Percentiles rank a stretch among this genome's conserved stretches.
These are phyloP conservation scores for Eupithecia pulchellata DNA, from an alignment of 2,888 invertebrate genomes.

Conservation along the genomic window DNA sequence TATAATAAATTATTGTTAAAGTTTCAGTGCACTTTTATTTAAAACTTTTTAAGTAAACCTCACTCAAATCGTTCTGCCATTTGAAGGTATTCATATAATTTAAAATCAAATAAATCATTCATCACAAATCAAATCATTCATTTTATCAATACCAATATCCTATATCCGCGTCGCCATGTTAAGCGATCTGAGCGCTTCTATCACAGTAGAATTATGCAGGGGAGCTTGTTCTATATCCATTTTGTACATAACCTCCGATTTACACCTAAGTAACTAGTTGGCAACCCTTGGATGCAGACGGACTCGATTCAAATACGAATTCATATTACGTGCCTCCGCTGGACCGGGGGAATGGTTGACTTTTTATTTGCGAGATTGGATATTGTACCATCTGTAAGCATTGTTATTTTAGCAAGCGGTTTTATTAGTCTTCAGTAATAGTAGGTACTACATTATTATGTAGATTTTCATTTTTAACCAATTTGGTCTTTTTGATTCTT, in stretches of 20 bases:
- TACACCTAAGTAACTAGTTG: slow-evolving; percentile 64
- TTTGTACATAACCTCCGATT: slow-evolving; percentile 72
- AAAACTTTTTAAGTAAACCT: too few relatives aligned
- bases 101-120: too few relatives aligned
- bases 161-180: neutral
- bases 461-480: too few relatives aligned
- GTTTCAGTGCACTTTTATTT: too few relatives aligned
- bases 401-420: neutral
- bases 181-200: neutral
- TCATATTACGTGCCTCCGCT: slow-evolving; percentile 52
- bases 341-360: slow-evolving; percentile 29
- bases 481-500: too few relatives aligned
- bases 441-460: too few relatives aligned
- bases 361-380: slow-evolving; percentile 3
- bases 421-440: too few relatives aligned
- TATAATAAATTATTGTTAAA: too few relatives aligned
- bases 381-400: neutral
- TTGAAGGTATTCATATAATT: too few relatives aligned
- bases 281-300: slow-evolving; percentile 60
- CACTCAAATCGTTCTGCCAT: too few relatives aligned
- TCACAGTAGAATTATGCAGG: neutral
- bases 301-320: slow-evolving; percentile 63
- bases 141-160: neutral
- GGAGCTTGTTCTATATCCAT: slow-evolving; percentile 38
- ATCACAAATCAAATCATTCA: too few relatives aligned